phyloP scores from a whole-genome alignment of 2,888 invertebrate species.

The Lasioglossum zephyrum region DNA sequence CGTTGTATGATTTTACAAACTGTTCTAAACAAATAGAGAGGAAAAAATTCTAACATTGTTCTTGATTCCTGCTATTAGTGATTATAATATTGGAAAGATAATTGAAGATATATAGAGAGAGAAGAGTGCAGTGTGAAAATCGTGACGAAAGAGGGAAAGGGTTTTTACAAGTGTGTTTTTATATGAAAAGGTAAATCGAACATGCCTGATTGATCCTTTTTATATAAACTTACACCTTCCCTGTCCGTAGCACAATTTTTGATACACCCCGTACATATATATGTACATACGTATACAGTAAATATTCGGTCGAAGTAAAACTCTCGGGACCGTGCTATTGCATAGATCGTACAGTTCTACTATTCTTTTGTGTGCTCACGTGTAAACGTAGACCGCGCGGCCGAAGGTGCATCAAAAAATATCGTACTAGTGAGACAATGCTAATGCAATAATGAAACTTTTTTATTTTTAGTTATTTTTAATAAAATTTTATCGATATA shows the following conservation, averaged over 20 bases:
- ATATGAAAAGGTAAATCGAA: neutral
- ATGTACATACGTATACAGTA: neutral
- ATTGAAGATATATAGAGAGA: neutral
- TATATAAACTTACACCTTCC: neutral
- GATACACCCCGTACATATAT: neutral
- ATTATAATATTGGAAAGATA: neutral
- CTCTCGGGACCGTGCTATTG: no score
- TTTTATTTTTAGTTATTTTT: no score
- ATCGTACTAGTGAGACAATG: no score
- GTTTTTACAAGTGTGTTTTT: neutral
- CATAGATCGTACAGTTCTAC: no score
- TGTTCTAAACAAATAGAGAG: neutral
- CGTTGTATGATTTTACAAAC: neutral
- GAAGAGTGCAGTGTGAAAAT: neutral
- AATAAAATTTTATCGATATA: no score
- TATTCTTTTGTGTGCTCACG: no score
- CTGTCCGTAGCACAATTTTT: neutral
- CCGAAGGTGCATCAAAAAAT: no score
- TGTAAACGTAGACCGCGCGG: no score
- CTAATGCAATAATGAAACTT: no score
- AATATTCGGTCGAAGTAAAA: no score
- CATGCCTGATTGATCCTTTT: neutral
- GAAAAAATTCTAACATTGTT: constrained; percentile 8
- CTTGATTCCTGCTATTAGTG: constrained; percentile 14
- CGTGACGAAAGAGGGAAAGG: neutral